Evolutionary conservation across 2,888 invertebrate genomes (phyloP), one percentile per base, ranked within the genome.

Genomic region (Tridacna gigas): DNA sequence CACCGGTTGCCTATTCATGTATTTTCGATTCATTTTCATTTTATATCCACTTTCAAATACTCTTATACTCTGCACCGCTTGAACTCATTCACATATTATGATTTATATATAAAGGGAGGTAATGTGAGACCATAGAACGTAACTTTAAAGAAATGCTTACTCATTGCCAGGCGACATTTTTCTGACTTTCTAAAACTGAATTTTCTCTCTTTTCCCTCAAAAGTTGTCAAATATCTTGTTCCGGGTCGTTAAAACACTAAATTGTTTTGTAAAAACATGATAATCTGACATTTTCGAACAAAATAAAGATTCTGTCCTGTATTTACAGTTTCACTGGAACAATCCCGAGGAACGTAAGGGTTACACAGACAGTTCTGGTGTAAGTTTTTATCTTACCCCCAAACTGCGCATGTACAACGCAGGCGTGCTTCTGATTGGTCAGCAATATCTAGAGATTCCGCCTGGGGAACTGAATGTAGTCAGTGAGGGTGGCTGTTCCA

Each of bases 291-390:
- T 56, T 56, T 18, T 56, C 2, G 56, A 56, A 56, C n/a, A 20
- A 12, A 18, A 18, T 13, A 12, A 18, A 13, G 18, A n/a, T n/a
- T 56, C n/a, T 56, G 9, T 51, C 15, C 47, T 76, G n/a, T 73
- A 22, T 63, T 61, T 81, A n/a, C 67, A 91, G 91, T 78, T 86
- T 61, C 91, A 91, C 65, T 91, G 91, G 91, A 90, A 90, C 67
- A 91, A 91, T 78, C 89, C 89, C 3, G 71, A 86, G 25, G 61
- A 80, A 26, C 80, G 85, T 1, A 37, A 47, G 0, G 89, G 90
- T 78, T 89, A 87, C 28, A 79, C 80, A 4, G 91, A 91, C 82
- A 86, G 88, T 47, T 91, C 91, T 0, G 91, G 91, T 0, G 77
- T 91, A 76, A 85, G 74, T 0, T 63, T 91, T 12, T 88, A 86